A percentile compares a stretch with the other conserved stretches of the same genome.
phyloP scores from a whole-genome alignment of 2,113 vertebrate genomes.

The Prunella fulvescens region DNA sequence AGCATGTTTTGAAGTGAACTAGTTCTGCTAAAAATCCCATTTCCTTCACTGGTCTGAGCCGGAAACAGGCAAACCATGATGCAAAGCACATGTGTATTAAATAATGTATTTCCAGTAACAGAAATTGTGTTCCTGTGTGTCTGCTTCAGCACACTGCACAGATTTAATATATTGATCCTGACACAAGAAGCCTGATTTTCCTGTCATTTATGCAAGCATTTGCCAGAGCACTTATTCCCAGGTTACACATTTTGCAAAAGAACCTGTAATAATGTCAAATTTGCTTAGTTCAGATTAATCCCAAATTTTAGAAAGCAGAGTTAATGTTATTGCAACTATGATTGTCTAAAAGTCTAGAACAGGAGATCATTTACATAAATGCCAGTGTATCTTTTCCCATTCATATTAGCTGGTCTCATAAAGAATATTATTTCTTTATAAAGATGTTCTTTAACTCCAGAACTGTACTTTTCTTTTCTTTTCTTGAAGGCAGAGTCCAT shows the following conservation, averaged over 20 bases:
- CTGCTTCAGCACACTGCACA: not conserved
- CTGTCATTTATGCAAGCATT: not conserved
- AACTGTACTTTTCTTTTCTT: not conserved
- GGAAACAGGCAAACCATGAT: not conserved
- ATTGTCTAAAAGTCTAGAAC: not conserved
- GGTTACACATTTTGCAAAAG: not conserved
- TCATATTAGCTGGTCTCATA: not conserved
- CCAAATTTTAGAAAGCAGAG: not conserved
- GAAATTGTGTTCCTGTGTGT: slow-evolving; percentile 16
- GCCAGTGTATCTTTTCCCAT: not conserved
- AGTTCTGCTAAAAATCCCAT: slow-evolving; percentile 19
- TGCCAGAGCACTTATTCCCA: not conserved
- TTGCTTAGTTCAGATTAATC: not conserved
- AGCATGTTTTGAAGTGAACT: not conserved
- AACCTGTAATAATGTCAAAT: not conserved
- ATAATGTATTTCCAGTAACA: slow-evolving; percentile 28
- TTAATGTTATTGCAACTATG: not conserved
- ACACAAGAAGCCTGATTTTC: slow-evolving; percentile 8
- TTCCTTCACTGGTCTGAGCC: not conserved
- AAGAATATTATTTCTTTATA: not conserved
- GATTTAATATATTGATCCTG: slow-evolving; percentile 7
- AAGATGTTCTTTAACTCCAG: not conserved
- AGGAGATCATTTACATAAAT: not conserved
- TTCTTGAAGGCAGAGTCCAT: not conserved
- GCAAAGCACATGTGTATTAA: slow-evolving; percentile 19